Base-by-base conservation (phyloP, 2,888 invertebrate species). In the Thymelicus lineola region DNA sequence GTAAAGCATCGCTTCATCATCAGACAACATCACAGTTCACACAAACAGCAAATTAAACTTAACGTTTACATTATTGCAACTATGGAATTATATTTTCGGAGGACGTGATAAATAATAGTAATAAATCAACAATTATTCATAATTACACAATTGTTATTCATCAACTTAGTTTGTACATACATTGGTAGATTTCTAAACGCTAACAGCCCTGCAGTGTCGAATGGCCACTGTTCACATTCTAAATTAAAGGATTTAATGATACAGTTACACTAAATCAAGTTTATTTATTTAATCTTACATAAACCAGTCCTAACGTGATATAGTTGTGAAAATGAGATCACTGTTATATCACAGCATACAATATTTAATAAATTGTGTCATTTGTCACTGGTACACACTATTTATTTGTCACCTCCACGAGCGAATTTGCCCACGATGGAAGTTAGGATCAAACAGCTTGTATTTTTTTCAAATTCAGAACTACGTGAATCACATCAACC, bases 1-100 rank as follows among this genome's bases (percentile, higher is more conserved):
- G 89, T 92, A 93, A 93, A 93, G 91, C 93, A 90, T 89, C 83
- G 87, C 88, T 86, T 88, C 85, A 86, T 91, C 89, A 89, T 89
- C 89, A 86, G 84, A 86, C 82, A 82, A 87, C 91, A 92, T 92
- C 93, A 92, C 93, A 92, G 92, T 87, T 87, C 84, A 87, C 81
- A 86, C 82, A 84, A 88, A 86, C 84, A 80, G 86, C 86, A 86
- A 88, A 90, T 74, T 72, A 76, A 71, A 72, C 60, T 62, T 71
- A 60, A 66, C 46, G 53, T 65, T 79, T 75, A 77, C 74, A 74
- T 77, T 75, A 76, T 78, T 74, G 72, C 59, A 75, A 71, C 73
- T 73, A 75, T 74, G 75, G 73, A 76, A 78, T 75, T 60, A 59
- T 38, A 45, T 57, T 7, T 64, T 63, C 66, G 66, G 68, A 70